These are phyloP conservation scores for Cyclopterus lumpus DNA, from an alignment of 2,797 vertebrate genomes.

Conservation along the genomic window DNA sequence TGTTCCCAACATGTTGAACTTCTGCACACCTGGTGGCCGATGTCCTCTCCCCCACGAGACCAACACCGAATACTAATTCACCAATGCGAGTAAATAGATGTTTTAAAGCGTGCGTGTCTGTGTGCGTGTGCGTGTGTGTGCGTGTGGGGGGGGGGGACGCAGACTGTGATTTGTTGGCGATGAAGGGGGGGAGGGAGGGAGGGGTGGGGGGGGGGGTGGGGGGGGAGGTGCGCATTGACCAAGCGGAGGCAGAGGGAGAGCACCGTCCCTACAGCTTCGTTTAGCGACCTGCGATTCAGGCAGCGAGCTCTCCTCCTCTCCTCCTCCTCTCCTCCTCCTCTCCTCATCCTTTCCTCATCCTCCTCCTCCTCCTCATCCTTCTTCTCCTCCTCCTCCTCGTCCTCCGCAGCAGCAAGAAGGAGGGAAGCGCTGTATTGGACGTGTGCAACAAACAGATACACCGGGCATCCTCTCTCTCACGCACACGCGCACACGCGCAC, in stretches of 20 bases:
- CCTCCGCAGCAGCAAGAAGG: constrained; percentile 36
- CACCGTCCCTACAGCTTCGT: constrained; percentile 68
- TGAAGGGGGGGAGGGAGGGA: constrained; percentile 60
- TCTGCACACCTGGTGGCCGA: too few species aligned
- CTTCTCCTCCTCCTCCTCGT: constrained; percentile 47
- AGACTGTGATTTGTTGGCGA: constrained; percentile 81
- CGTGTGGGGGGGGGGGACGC: constrained; percentile 48
- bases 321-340: constrained; percentile 39
- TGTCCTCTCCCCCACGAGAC: constrained; percentile 53
- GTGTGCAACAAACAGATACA: constrained; percentile 35
- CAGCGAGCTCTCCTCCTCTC: constrained; percentile 60
- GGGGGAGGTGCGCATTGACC: constrained; percentile 64
- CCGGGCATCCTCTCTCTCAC: neutral
- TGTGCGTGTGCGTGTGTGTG: constrained; percentile 38
- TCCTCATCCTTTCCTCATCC: constrained; percentile 50
- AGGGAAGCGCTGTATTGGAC: constrained; percentile 8
- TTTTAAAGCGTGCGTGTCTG: too few species aligned
- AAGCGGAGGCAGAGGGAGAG: constrained; percentile 53
- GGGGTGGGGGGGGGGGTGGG: constrained; percentile 17
- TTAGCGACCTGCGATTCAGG: constrained; percentile 68
- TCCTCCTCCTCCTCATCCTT: constrained; percentile 49
- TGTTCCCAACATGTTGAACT: too few species aligned
- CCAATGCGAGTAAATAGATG: constrained; percentile 45
- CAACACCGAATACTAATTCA: constrained; percentile 76
- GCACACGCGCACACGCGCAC: neutral